Evolutionary conservation across 2,888 invertebrate species (phyloP).

Genomic region (Aphidoletes aphidimyza): DNA sequence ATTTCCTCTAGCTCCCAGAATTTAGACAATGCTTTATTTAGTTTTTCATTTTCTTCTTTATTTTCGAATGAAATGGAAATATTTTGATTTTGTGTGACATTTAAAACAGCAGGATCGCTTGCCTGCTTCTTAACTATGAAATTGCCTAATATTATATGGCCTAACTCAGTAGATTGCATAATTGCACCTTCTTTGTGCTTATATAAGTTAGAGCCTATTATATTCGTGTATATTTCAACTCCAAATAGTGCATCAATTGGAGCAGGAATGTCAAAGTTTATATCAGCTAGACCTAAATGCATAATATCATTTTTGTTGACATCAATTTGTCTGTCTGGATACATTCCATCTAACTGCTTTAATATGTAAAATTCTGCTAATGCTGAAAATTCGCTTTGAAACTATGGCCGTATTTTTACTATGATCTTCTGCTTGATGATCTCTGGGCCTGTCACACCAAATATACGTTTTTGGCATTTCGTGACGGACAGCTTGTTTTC

Average conservation of each 20-base stretch:
- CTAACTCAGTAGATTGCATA: not conserved
- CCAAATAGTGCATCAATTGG: constrained; percentile 21
- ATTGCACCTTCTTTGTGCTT: not conserved
- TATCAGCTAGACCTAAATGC: not conserved
- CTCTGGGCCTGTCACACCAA: not conserved
- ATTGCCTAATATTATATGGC: constrained; percentile 25
- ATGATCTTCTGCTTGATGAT: not conserved
- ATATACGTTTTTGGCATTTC: not conserved
- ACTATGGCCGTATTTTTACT: not conserved
- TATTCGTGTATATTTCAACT: not conserved
- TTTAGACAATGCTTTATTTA: not conserved
- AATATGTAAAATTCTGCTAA: not conserved
- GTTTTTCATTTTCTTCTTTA: not conserved
- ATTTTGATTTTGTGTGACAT: not conserved
- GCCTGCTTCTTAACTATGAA: not conserved
- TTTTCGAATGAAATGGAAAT: too few species aligned
- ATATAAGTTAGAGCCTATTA: not conserved
- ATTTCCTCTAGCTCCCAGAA: constrained; percentile 14
- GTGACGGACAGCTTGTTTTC: not conserved
- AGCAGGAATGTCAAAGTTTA: not conserved
- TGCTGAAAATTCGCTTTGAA: not conserved
- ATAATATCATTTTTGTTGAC: not conserved
- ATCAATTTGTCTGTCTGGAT: not conserved
- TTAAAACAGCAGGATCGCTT: not conserved
- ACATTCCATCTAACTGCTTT: not conserved